These are phyloP conservation scores for Brenthis ino DNA, from an alignment of 2,888 invertebrate species.

Conservation along the genomic window DNA sequence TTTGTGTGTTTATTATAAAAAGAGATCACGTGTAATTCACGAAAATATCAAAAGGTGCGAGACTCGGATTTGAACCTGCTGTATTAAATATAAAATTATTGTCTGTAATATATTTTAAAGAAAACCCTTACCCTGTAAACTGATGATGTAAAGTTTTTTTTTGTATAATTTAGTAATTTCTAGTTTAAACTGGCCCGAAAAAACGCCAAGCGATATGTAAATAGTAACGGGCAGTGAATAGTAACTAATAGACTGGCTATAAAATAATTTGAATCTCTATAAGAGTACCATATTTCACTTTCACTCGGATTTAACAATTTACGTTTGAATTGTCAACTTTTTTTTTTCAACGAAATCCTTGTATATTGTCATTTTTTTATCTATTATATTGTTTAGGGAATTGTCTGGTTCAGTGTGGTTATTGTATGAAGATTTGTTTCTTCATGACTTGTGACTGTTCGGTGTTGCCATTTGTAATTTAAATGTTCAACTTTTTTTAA, in stretches of 20 bases:
- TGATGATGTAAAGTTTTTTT: neutral
- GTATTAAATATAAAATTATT: slow-evolving; percentile 6
- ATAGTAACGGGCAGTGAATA: slow-evolving; percentile 64
- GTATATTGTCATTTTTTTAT: slow-evolving; percentile 1
- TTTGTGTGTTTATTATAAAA: too few species aligned
- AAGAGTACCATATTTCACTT: slow-evolving; percentile 56
- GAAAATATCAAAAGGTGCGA: too few species aligned
- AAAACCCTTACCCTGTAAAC: neutral
- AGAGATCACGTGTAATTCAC: too few species aligned
- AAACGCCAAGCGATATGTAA: slow-evolving; percentile 71
- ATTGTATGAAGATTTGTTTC: neutral
- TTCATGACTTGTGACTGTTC: slow-evolving; percentile 2
- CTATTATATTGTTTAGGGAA: neutral
- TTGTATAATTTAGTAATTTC: slow-evolving; percentile 20
- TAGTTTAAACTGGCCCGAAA: slow-evolving; percentile 47
- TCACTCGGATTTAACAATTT: slow-evolving; percentile 10
- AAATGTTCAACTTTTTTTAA: neutral
- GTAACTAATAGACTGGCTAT: slow-evolving; percentile 73
- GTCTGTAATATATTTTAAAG: neutral
- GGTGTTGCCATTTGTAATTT: neutral
- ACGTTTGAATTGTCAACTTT: neutral
- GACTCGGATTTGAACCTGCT: too few species aligned
- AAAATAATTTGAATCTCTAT: slow-evolving; percentile 70
- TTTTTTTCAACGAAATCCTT: slow-evolving; percentile 1
- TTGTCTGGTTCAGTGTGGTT: neutral